Evolutionary conservation across 2,113 vertebrate species (phyloP), one percentile per base, ranked within the genome.

Genomic region (Zosterops hypoxanthus): DNA sequence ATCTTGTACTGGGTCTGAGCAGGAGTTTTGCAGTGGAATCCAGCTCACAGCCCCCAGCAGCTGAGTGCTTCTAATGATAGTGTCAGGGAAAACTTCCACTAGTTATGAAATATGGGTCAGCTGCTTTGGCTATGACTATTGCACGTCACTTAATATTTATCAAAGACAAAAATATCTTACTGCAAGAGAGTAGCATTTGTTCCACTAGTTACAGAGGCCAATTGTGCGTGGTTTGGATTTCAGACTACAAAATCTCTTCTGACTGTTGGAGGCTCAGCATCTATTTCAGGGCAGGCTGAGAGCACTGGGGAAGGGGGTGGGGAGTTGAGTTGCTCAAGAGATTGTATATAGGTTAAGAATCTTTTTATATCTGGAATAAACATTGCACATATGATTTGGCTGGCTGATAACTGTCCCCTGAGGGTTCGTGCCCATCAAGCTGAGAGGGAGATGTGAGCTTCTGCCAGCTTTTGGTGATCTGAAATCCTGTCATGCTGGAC

Each of bases 141-240:
- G 91, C 60, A 39, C 7, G 86, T 96, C 93, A 86, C 72, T 90
- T 97, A 97, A 83, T 87, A 94, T 97, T 97, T 97, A 96, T 97
- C 96, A 97, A 97, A 91, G 96, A 42, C 72, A 81, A 91, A 96
- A 97, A 97, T 96, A 96, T 88, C 90, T 92, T 94, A 52, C 89
- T 90, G 77, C 70, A 88, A 89, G 95, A 94, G 88, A 92, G 86
- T 50, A 96, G 61, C 91, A 94, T 91, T 95, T 91, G 91, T 96
- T 96, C 94, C 81, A n/a, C 85, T 95, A 13, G 21, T 93, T 94
- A 91, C 94, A 70, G 94, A 94, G 93, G 94, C 92, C 95, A 82
- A 72, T 77, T 85, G 76, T 56, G 86, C 53, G 8, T 71, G 89
- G 60, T 75, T 77, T 78, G 70, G 52, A 69, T 92, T 88, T 87